These are phyloP conservation scores for Seladonia tumulorum DNA, from an alignment of 2,888 invertebrate genomes.

Conservation along the genomic window DNA sequence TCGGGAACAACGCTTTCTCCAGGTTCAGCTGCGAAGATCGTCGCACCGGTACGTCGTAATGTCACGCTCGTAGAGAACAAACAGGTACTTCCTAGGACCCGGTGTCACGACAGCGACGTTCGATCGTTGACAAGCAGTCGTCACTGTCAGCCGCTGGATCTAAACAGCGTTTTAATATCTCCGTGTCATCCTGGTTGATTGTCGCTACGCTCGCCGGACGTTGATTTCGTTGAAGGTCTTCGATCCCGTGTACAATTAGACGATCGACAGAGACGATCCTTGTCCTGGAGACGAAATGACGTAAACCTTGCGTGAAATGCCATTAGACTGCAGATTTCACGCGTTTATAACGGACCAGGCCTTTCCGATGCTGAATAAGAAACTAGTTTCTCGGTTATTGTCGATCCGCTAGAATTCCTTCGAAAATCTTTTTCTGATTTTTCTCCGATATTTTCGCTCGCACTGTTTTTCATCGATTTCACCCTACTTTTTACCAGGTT, in stretches of 20 bases:
- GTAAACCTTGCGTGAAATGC: not conserved
- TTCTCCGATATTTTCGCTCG: not conserved
- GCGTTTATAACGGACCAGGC: not conserved
- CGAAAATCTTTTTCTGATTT: not conserved
- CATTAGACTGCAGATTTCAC: not conserved
- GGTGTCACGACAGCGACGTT: conserved; percentile 52
- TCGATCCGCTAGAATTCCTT: not conserved
- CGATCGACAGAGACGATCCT: conserved; percentile 21
- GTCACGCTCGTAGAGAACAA: conserved; percentile 20
- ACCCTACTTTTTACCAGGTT: no score
- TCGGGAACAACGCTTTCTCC: not conserved
- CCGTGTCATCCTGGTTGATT: conserved; percentile 70
- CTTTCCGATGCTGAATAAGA: not conserved
- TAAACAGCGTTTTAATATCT: conserved; percentile 54
- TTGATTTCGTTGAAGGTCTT: conserved; percentile 53
- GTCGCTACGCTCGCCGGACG: conserved; percentile 56
- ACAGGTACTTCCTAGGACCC: conserved; percentile 2
- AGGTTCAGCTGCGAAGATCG: not conserved
- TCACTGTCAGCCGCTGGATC: conserved; percentile 51
- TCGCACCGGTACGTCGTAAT: not conserved
- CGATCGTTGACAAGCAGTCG: conserved; percentile 55
- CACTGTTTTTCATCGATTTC: no score
- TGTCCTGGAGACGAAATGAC: conserved; percentile 26
- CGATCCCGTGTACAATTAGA: conserved; percentile 33
- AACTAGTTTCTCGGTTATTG: not conserved